Conservation (phyloP, 2,113 vertebrate genomes). For the Mobula hypostoma region DNA sequence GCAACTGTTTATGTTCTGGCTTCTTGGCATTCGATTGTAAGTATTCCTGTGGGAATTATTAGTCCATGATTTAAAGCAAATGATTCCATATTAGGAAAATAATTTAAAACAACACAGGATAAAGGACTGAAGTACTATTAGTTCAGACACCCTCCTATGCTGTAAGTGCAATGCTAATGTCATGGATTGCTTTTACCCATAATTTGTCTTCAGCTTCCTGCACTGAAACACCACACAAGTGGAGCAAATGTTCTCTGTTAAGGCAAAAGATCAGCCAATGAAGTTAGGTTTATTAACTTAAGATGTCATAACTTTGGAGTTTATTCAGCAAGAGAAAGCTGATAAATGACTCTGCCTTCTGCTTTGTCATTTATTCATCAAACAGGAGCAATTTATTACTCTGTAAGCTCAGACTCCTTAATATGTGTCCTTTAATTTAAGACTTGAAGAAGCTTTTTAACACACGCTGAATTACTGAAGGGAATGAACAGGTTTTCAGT, state of each 20-base stretch:
- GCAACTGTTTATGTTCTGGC: background rate
- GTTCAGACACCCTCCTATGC: background rate
- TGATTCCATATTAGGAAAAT: background rate
- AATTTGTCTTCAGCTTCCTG: background rate
- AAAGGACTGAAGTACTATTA: background rate
- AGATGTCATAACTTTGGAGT: background rate
- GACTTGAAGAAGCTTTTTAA: background rate
- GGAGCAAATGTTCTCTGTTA: too few relatives aligned
- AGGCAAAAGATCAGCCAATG: background rate
- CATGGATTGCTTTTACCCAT: conserved; percentile 16
- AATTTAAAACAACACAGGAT: background rate
- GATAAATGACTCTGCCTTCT: background rate
- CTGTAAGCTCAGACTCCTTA: background rate
- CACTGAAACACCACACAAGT: background rate
- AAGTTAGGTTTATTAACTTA: background rate
- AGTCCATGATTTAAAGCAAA: background rate
- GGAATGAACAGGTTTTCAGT: background rate
- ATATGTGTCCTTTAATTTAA: conserved; percentile 3
- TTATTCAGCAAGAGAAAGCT: background rate
- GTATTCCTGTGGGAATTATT: background rate
- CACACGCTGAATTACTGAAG: background rate
- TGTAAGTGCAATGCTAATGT: conserved; percentile 12
- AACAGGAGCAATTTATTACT: background rate
- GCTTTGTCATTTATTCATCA: background rate
- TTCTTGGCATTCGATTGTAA: background rate